Evolutionary conservation across 2,113 vertebrate genomes (phyloP).

Genomic region (Stegostoma tigrinum): DNA sequence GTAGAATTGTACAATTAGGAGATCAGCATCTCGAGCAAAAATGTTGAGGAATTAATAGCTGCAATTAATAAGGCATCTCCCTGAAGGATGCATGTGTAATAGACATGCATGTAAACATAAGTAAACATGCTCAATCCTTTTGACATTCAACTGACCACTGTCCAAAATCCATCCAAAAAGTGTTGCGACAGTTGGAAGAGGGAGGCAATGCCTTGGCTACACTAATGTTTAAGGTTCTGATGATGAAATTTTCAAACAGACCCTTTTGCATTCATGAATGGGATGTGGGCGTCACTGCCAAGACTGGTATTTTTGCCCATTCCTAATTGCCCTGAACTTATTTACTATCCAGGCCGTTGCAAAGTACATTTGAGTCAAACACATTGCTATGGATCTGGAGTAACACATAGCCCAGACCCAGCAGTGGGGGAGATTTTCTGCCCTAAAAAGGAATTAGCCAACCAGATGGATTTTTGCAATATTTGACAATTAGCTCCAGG

Average conservation of each 20-base stretch:
- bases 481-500: too few species aligned
- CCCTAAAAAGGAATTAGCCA: too few species aligned
- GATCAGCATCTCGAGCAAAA: background rate
- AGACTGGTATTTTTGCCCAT: too few species aligned
- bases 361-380: too few species aligned
- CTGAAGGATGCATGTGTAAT: background rate
- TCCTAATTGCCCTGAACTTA: too few species aligned
- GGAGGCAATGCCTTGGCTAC: background rate
- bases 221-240: background rate
- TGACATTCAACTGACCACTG: background rate
- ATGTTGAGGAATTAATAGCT: background rate
- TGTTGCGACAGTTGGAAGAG: background rate
- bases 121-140: background rate
- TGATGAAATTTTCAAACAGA: background rate
- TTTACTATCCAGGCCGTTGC: too few species aligned
- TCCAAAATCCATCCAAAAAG: background rate
- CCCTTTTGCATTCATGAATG: background rate
- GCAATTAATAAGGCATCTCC: background rate
- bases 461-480: too few species aligned
- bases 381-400: too few species aligned
- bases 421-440: too few species aligned
- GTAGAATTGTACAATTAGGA: background rate
- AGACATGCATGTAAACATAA: background rate
- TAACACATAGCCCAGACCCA: too few species aligned
- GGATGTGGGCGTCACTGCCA: too few species aligned